These are phyloP conservation scores for Mystacides longicornis DNA, from an alignment of 2,888 invertebrate species.

Conservation along the genomic window DNA sequence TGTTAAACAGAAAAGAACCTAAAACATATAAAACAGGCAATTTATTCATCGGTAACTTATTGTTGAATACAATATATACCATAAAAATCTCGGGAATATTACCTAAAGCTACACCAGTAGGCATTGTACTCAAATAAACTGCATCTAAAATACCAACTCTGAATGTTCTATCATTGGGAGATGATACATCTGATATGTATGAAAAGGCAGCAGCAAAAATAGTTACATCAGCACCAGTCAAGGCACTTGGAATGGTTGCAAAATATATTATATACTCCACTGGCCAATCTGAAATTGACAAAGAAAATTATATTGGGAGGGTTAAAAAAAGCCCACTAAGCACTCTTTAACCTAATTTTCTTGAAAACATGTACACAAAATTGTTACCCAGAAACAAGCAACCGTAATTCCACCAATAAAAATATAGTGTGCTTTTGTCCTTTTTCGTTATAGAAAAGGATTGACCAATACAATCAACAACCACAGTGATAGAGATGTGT, in stretches of 20 bases:
- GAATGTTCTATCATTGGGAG: slow-evolving; percentile 60
- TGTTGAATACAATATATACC: too few relatives aligned
- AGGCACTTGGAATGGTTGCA: slow-evolving; percentile 66
- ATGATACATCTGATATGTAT: slow-evolving; percentile 73
- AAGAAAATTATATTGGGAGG: background rate
- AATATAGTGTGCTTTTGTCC: too few relatives aligned
- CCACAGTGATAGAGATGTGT: too few relatives aligned
- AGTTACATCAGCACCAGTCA: slow-evolving; percentile 72
- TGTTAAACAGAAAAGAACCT: slow-evolving; percentile 60
- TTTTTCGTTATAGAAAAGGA: too few relatives aligned
- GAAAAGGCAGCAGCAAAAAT: slow-evolving; percentile 74
- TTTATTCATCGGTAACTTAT: too few relatives aligned
- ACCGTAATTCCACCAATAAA: too few relatives aligned
- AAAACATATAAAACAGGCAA: slow-evolving; percentile 31
- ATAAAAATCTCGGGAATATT: slow-evolving; percentile 27
- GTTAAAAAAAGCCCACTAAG: too few relatives aligned
- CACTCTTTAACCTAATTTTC: too few relatives aligned
- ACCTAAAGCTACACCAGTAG: slow-evolving; percentile 71
- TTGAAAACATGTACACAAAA: too few relatives aligned
- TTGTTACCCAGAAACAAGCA: too few relatives aligned
- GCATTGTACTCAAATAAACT: slow-evolving; percentile 76
- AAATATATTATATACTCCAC: slow-evolving; percentile 67
- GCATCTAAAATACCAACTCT: slow-evolving; percentile 77
- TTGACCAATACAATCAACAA: too few relatives aligned
- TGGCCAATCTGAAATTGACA: slow-evolving; percentile 53